Conservation (phyloP, 2,888 invertebrate species). For the Eupithecia exiguata region DNA sequence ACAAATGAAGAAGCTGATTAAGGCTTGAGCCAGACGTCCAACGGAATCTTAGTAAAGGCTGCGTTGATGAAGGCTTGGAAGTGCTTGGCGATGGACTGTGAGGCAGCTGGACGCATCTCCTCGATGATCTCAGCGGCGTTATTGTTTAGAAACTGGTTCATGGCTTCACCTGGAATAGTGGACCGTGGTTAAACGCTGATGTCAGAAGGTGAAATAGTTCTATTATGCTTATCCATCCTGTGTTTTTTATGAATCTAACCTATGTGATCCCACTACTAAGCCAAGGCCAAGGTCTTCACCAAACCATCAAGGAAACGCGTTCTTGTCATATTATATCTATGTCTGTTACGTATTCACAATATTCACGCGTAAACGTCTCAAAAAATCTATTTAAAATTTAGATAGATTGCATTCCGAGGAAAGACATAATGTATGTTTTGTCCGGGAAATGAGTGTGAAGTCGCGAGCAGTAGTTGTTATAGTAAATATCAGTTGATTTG, state of each 20-base stretch:
- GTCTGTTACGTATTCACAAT: too few relatives aligned
- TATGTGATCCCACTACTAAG: too few relatives aligned
- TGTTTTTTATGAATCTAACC: too few relatives aligned
- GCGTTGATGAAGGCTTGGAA: slow-evolving; percentile 89
- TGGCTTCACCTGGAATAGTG: slow-evolving; percentile 86
- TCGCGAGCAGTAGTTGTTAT: neutral
- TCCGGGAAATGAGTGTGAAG: neutral
- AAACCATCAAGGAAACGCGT: too few relatives aligned
- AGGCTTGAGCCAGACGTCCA: slow-evolving; percentile 87
- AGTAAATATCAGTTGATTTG: neutral
- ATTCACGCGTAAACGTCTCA: too few relatives aligned
- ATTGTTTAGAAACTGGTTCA: slow-evolving; percentile 92
- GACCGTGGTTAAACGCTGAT: neutral
- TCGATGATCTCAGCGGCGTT: slow-evolving; percentile 91
- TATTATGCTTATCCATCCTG: too few relatives aligned
- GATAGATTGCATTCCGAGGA: too few relatives aligned
- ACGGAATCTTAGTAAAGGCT: slow-evolving; percentile 88
- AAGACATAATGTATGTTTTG: too few relatives aligned
- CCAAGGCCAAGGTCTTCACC: too few relatives aligned
- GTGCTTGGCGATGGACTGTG: slow-evolving; percentile 87
- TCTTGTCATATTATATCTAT: too few relatives aligned
- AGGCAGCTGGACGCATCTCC: slow-evolving; percentile 92
- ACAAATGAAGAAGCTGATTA: slow-evolving; percentile 45
- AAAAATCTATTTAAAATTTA: too few relatives aligned
- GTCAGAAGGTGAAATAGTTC: too few relatives aligned